A percentile compares a stretch with the other conserved stretches of the same genome.
Evolutionary conservation across 1,140 invertebrate species (phyloP).

Genomic region (Lepidotrigona ventralis): DNA sequence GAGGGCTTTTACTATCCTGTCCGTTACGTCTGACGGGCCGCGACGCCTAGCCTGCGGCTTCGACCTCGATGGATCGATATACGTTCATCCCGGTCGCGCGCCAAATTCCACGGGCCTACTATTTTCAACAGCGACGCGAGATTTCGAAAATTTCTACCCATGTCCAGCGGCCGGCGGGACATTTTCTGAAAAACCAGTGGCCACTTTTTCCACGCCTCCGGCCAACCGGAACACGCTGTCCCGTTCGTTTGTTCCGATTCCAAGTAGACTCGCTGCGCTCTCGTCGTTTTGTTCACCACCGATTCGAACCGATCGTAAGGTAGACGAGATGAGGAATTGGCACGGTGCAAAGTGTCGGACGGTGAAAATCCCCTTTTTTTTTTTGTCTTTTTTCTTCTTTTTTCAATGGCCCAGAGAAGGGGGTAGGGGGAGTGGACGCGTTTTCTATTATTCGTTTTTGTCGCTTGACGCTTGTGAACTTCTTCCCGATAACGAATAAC

Average conservation of each 20-base stretch:
- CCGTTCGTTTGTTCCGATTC: background rate
- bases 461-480: no score
- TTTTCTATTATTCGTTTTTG: no score
- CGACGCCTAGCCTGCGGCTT: constrained; percentile 58
- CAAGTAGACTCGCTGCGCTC: background rate
- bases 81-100: constrained; percentile 56
- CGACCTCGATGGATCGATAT: constrained; percentile 67
- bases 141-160: background rate
- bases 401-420: no score
- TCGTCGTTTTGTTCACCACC: background rate
- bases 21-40: constrained; percentile 67
- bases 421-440: no score
- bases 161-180: background rate
- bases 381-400: no score
- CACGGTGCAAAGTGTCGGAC: no score
- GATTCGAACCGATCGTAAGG: background rate
- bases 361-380: no score
- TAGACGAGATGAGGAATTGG: no score
- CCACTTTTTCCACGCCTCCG: background rate
- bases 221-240: background rate
- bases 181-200: background rate
- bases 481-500: no score
- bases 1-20: constrained; percentile 68
- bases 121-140: background rate
- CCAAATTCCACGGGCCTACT: constrained; percentile 44